Base-by-base conservation (phyloP, 2,113 vertebrate genomes). In the Otolemur garnettii region DNA sequence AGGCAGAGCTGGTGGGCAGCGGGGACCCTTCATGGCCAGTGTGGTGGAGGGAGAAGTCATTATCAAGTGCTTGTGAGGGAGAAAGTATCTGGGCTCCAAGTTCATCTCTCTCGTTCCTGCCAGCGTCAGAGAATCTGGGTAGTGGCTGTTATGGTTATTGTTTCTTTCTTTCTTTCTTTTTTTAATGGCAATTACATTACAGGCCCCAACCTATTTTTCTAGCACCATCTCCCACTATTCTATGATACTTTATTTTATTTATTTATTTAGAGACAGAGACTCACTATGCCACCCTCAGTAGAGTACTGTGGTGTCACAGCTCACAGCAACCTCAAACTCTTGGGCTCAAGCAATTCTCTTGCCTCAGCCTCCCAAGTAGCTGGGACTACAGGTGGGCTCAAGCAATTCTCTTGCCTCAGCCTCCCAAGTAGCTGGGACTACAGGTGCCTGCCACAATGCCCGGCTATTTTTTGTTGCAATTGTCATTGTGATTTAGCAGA, bases 151-250 rank as follows among this genome's bases (percentile, higher is more conserved):
- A 50, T 68, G 42, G 5, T 92, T 86, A 30, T 35, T 38, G 17
- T 13, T 26, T 90, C 12, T 59, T 59, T 59, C 4, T 59, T 19
- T 59, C 57, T 59, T 59, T 59, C 2, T 72, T 79, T 82, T 66
- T 80, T 57, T 57, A 79, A 90, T 14, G 42, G 21, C n/a, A 87
- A 57, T 45, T 33, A 57, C 59, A 69, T 66, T 50, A 30, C 22
- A 89, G 62, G 89, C 15, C 59, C 8, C n/a, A 89, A n/a, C 13
- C 69, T 60, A 24, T 87, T 87, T 91, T 45, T 82, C 92, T 38
- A 87, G 53, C 4, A 38, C 57, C 45, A 55, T 57, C 74, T 87
- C 38, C 30, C 13, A 93, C 42, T 87, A 0, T 81, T 79, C 80
- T 71, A 50, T 75, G 64, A 55, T n/a, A 35, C 53, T 69, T 82